Conservation (phyloP, 2,888 invertebrate genomes). For the Omphaloscelis lunosa region DNA sequence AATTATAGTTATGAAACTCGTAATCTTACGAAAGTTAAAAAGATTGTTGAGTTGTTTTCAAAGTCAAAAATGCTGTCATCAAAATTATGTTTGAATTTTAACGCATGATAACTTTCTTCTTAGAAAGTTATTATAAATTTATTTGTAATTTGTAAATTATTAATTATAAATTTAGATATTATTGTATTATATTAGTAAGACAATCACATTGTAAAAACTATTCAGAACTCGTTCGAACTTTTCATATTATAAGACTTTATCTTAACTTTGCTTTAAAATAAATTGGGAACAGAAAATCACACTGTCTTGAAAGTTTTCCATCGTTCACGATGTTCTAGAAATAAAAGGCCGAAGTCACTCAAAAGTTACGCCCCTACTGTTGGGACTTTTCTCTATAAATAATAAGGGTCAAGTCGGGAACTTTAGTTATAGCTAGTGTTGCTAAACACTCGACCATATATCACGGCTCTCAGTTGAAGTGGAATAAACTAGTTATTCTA, state of each 20-base stretch:
- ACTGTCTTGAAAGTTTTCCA: constrained; percentile 54
- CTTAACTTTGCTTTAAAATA: constrained; percentile 55
- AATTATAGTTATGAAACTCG: constrained; percentile 9
- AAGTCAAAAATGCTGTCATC: not conserved
- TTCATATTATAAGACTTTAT: constrained; percentile 42
- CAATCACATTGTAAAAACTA: constrained; percentile 39
- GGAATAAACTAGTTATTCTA: constrained; percentile 38
- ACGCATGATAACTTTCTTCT: not conserved
- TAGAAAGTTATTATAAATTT: too few species aligned
- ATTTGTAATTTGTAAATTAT: too few species aligned
- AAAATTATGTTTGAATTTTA: not conserved
- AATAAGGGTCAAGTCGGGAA: constrained; percentile 61
- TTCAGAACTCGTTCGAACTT: constrained; percentile 49
- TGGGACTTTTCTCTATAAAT: constrained; percentile 54
- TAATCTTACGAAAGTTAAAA: constrained; percentile 27
- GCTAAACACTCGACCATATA: constrained; percentile 45
- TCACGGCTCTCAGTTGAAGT: constrained; percentile 30
- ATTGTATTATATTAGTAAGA: constrained; percentile 5
- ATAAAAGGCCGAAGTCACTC: constrained; percentile 55
- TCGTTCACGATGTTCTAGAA: constrained; percentile 46
- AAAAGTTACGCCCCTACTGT: constrained; percentile 47
- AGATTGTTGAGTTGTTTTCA: not conserved
- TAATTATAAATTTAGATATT: not conserved
- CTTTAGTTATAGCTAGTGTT: constrained; percentile 49
- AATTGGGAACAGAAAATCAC: constrained; percentile 59